Percentiles rank a stretch among this genome's conserved stretches.
Evolutionary conservation across 2,797 vertebrate species (phyloP).

Genomic region (Phataginus tetradactyla): DNA sequence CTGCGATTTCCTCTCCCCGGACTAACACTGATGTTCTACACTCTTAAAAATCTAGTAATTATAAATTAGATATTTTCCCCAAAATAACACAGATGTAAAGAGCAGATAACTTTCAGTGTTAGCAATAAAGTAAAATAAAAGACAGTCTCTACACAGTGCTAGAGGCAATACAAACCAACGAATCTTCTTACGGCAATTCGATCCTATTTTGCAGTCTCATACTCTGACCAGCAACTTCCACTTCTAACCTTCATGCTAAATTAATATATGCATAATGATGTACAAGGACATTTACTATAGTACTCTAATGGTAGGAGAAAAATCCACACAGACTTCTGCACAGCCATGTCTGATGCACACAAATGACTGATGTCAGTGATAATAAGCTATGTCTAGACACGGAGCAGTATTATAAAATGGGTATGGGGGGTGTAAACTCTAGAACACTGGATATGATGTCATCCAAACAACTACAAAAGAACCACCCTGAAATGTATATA

Average conservation of each 20-base stretch:
- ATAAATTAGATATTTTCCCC: not conserved
- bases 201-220: not conserved
- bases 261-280: not conserved
- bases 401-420: not conserved
- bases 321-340: not conserved
- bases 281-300: slow-evolving; percentile 6
- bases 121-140: not conserved
- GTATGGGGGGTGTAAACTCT: not conserved
- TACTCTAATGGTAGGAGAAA: not conserved
- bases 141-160: not conserved
- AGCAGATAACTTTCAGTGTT: not conserved
- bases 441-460: not conserved
- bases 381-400: not conserved
- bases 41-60: not conserved
- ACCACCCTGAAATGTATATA: not conserved
- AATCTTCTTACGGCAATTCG: not conserved
- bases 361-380: not conserved
- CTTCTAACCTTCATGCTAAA: not conserved
- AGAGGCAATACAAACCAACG: not conserved
- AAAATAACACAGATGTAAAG: not conserved
- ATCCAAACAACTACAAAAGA: not conserved
- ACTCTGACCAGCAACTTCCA: not conserved
- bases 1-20: not conserved
- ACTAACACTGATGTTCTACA: no score
- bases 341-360: no score